phyloP scores from a whole-genome alignment of 2,113 vertebrate genomes.

The Argyrosomus japonicus region DNA sequence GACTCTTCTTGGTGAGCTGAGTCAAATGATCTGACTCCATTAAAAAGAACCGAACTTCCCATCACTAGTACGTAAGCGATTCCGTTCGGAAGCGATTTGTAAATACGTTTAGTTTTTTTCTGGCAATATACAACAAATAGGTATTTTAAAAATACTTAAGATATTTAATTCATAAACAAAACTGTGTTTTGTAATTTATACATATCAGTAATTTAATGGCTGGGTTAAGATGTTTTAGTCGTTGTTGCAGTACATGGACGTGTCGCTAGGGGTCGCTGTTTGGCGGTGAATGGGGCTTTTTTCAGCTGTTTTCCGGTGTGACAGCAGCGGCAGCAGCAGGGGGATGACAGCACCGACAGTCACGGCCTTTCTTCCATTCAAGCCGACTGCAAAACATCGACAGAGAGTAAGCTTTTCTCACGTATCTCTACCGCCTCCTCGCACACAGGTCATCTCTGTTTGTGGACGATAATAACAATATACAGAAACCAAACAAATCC shows the following conservation, averaged over 20 bases:
- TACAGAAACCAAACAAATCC: fast-evolving
- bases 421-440: fast-evolving
- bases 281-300: fast-evolving
- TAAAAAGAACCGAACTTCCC: no score
- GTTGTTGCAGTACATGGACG: fast-evolving
- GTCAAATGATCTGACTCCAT: no score
- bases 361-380: conserved; percentile 48
- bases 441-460: fast-evolving
- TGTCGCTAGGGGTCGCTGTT: conserved; percentile 32
- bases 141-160: fast-evolving
- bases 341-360: conserved; percentile 61
- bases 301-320: conserved; percentile 59
- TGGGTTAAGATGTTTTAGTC: not conserved
- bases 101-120: not conserved
- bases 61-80: no score
- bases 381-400: conserved; percentile 38
- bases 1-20: no score
- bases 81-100: no score
- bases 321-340: conserved; percentile 23
- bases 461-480: not conserved
- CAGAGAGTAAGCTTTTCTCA: conserved; percentile 62
- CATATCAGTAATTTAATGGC: fast-evolving
- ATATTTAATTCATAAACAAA: fast-evolving
- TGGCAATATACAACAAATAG: fast-evolving
- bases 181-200: not conserved